A percentile compares a stretch with the other conserved stretches of the same genome.
phyloP scores from a whole-genome alignment of 1,140 invertebrate species.

The Subanguina moxae region DNA sequence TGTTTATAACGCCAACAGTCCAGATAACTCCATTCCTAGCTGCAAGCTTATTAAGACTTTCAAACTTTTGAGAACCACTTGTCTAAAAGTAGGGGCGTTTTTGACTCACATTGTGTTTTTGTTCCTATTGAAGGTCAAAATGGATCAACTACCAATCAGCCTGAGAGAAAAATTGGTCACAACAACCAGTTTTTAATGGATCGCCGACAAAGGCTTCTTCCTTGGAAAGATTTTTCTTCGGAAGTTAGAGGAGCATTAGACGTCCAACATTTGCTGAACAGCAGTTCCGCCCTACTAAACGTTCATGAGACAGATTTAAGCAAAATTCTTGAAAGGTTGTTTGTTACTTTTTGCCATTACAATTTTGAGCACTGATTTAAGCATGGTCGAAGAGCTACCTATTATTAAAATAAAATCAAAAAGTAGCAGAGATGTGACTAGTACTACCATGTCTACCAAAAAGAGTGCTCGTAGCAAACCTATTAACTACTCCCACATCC shows the following conservation, averaged over 20 bases:
- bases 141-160: too few species aligned
- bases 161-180: background rate
- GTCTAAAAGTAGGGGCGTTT: too few species aligned
- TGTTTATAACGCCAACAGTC: too few species aligned
- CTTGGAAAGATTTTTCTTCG: constrained; percentile 7
- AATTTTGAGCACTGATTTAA: constrained; percentile 9
- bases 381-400: constrained; percentile 19
- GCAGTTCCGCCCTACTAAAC: constrained; percentile 8
- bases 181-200: constrained; percentile 7
- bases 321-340: constrained; percentile 11
- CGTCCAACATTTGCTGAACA: constrained; percentile 15
- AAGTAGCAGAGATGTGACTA: background rate
- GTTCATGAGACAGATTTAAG: constrained; percentile 16
- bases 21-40: too few species aligned
- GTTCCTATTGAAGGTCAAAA: too few species aligned
- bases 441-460: background rate
- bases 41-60: too few species aligned
- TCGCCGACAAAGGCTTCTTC: constrained; percentile 7
- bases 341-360: background rate
- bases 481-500: background rate
- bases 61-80: too few species aligned
- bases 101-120: too few species aligned
- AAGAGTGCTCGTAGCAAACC: background rate
- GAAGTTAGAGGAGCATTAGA: constrained; percentile 13
- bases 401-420: background rate